Conservation (phyloP, 2,113 vertebrate genomes). For the Anhinga anhinga region DNA sequence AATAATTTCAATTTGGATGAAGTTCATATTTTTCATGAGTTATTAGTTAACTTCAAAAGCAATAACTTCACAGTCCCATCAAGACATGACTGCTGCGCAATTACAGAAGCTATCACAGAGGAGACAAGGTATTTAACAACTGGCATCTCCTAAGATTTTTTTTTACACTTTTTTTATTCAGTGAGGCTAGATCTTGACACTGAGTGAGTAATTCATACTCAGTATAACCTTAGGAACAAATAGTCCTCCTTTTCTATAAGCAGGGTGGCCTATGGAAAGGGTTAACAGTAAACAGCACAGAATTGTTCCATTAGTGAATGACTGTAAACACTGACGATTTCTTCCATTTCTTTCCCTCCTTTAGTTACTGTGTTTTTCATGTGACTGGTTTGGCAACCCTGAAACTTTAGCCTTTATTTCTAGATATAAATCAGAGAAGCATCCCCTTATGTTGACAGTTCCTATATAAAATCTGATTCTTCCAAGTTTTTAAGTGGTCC, state of each 20-base stretch:
- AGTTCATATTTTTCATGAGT: constrained; percentile 31
- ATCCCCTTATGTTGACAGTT: constrained; percentile 24
- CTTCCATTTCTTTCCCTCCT: not conserved
- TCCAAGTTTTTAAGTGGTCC: constrained; percentile 44
- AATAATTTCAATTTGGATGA: constrained; percentile 43
- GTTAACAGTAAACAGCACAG: not conserved
- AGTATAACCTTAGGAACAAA: not conserved
- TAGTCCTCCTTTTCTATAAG: not conserved
- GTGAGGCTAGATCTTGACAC: not conserved
- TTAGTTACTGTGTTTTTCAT: constrained; percentile 32
- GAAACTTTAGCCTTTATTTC: constrained; percentile 49
- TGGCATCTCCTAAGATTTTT: not conserved
- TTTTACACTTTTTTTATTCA: not conserved
- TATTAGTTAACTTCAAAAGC: constrained; percentile 33
- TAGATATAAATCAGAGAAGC: constrained; percentile 52
- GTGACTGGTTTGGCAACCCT: not conserved
- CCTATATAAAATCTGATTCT: constrained; percentile 47
- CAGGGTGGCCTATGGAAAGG: not conserved
- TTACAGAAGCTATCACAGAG: not conserved
- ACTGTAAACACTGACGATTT: not conserved
- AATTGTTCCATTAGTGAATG: not conserved
- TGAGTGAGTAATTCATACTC: not conserved
- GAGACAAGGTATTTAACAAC: not conserved
- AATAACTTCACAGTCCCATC: not conserved
- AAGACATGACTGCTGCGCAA: not conserved